These are phyloP conservation scores for Synergus itoensis DNA, from an alignment of 2,888 invertebrate species.

Conservation along the genomic window DNA sequence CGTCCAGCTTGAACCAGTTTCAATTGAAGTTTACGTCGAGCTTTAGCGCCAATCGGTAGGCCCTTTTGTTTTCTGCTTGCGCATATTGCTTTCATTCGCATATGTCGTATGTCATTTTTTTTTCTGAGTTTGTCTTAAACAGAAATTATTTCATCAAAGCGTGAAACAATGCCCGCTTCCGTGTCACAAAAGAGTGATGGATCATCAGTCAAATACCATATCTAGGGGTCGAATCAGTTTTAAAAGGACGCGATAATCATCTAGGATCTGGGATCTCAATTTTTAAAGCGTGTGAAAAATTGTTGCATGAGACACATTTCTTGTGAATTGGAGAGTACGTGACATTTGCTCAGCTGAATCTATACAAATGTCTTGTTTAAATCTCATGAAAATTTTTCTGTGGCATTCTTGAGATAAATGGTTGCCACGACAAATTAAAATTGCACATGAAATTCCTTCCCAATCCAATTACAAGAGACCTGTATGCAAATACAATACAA, in stretches of 20 bases:
- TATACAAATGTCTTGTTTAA: neutral
- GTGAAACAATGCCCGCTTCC: constrained; percentile 2
- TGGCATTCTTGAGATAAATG: neutral
- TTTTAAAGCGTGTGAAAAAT: constrained; percentile 1
- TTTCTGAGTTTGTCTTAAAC: constrained; percentile 12
- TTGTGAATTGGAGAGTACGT: neutral
- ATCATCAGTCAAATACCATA: neutral
- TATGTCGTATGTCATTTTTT: constrained; percentile 10
- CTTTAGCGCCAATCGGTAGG: constrained; percentile 36
- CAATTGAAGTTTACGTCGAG: constrained; percentile 62
- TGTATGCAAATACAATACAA: neutral
- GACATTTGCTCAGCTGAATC: neutral
- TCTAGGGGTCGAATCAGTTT: neutral
- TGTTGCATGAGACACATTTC: neutral
- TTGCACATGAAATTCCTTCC: neutral
- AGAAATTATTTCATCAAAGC: constrained; percentile 1
- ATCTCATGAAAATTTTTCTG: neutral
- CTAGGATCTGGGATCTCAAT: neutral
- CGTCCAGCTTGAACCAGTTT: constrained; percentile 73
- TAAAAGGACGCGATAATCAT: neutral
- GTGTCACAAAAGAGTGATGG: neutral
- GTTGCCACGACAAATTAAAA: neutral
- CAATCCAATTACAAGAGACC: neutral
- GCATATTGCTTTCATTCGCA: constrained; percentile 17
- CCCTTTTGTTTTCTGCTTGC: constrained; percentile 41